Percentiles rank a stretch among this genome's conserved stretches.
These are phyloP conservation scores for Entelurus aequoreus DNA, from an alignment of 2,113 vertebrate species.

Conservation along the genomic window DNA sequence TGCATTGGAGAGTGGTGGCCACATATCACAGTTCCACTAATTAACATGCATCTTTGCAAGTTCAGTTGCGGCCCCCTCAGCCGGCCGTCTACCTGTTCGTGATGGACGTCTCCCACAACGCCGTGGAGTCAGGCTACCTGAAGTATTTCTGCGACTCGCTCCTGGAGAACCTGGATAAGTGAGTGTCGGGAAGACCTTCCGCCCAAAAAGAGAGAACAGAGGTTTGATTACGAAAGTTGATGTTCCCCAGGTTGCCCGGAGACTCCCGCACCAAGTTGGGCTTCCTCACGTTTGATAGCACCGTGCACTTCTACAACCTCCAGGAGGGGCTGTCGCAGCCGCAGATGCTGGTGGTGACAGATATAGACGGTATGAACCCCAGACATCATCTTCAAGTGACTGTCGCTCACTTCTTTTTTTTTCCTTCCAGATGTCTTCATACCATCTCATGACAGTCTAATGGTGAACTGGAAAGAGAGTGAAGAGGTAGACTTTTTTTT, in stretches of 20 bases:
- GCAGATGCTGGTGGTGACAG: slow-evolving; percentile 96
- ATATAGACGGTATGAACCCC: slow-evolving; percentile 84
- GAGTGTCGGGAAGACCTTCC: slow-evolving; percentile 52
- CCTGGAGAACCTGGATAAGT: slow-evolving; percentile 92
- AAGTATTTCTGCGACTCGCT: slow-evolving; percentile 85
- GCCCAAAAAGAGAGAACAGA: background rate
- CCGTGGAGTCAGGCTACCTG: slow-evolving; percentile 92
- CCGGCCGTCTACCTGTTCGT: slow-evolving; percentile 95
- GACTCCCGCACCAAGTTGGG: slow-evolving; percentile 89
- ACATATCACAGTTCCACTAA: background rate
- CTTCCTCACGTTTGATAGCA: slow-evolving; percentile 95
- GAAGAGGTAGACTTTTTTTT: slow-evolving; percentile 76
- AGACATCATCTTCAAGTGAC: background rate
- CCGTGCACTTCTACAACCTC: slow-evolving; percentile 95
- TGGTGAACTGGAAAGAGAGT: slow-evolving; percentile 94
- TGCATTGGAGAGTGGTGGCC: no score
- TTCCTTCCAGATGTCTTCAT: slow-evolving; percentile 85
- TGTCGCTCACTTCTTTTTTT: background rate
- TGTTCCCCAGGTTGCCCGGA: slow-evolving; percentile 83
- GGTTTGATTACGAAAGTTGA: background rate
- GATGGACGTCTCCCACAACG: slow-evolving; percentile 94
- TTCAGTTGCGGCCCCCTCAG: slow-evolving; percentile 91
- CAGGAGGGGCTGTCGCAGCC: slow-evolving; percentile 94
- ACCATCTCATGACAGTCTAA: slow-evolving; percentile 89
- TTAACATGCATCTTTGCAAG: background rate